These are phyloP conservation scores for Hirudo medicinalis DNA, from an alignment of 1,140 invertebrate genomes.

Conservation along the genomic window DNA sequence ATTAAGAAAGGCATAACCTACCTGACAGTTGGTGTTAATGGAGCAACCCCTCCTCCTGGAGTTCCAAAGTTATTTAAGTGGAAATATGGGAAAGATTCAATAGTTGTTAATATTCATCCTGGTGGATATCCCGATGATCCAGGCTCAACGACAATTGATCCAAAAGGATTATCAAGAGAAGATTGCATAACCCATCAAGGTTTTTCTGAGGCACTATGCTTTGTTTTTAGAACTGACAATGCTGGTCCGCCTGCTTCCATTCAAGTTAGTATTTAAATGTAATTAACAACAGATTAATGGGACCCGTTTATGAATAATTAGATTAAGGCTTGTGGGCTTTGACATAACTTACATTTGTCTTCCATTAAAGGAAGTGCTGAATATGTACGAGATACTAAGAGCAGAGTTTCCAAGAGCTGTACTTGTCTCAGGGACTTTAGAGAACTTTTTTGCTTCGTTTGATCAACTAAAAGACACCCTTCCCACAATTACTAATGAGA, in stretches of 20 bases:
- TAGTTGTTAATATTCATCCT: conserved; percentile 22
- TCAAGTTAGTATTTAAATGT: conserved; percentile 21
- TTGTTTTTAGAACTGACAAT: conserved; percentile 32
- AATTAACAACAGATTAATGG: not conserved
- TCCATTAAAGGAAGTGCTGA: conserved; percentile 29
- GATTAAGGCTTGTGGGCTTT: too few relatives aligned
- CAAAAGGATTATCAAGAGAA: conserved; percentile 28
- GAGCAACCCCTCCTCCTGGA: conserved; percentile 29
- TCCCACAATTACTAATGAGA: conserved; percentile 29
- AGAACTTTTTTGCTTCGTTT: conserved; percentile 29
- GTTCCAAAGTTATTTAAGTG: conserved; percentile 32
- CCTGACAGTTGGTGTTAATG: conserved; percentile 34
- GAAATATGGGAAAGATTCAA: conserved; percentile 20
- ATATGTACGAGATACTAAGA: conserved; percentile 30
- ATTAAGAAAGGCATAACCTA: conserved; percentile 26
- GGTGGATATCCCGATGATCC: conserved; percentile 25
- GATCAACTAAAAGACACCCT: conserved; percentile 21
- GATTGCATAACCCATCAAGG: conserved; percentile 29
- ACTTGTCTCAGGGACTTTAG: conserved; percentile 30
- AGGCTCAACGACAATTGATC: conserved; percentile 22
- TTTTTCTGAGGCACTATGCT: conserved; percentile 30
- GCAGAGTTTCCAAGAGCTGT: conserved; percentile 31
- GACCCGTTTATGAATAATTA: not conserved
- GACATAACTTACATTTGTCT: too few relatives aligned
- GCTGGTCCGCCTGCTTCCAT: conserved; percentile 28